Base-by-base conservation (phyloP, 2,113 vertebrate species). In the Nymphicus hollandicus region DNA sequence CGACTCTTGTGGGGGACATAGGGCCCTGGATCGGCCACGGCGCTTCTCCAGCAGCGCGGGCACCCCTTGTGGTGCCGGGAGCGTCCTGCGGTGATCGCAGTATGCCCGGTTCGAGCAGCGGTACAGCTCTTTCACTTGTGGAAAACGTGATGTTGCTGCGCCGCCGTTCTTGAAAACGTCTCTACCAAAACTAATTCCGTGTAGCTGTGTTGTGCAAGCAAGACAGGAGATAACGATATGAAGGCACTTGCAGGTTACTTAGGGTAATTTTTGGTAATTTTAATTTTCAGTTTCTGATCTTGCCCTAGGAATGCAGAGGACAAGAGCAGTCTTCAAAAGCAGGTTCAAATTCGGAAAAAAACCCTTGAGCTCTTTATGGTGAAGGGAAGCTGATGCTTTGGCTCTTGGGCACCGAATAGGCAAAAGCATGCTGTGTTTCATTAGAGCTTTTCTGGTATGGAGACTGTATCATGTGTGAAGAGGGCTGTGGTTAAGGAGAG, bases 151-250 rank as follows among this genome's bases (percentile, higher is more conserved):
- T 17, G 7, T 2, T 19, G 6, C 24, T 28, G 58, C 15, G 33
- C 39, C 5, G 29, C 44, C 15, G 35, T 23, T 28, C 43, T 17
- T 7, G 60, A 7, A 49, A 37, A 8, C 12, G 28, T 4, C 78
- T 43, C 43, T 0, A 0, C 12, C 3, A 3, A 4, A 31, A 28
- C 27, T 7, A 24, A 3, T 12, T 37, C 22, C 33, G 22, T 10
- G 10, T 33, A n/a, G 22, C 11, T 31, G 1, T 2, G 2, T 19
- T 29, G 15, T 7, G 31, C 19, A 16, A n/a, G 2, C 22, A 24
- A 73, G 60, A 2, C 19, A 9, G 4, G 3, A 20, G 37, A 5
- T 72, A 5, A 2, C 6, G 14, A 11, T 49, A 3, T 1, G 39
- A 50, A 17, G 6, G 1, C 3, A 2, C 9, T 63, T 52, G 43